Evolutionary conservation across 2,113 vertebrate genomes (phyloP), one percentile per base, ranked within the genome.

Genomic region (Arvicanthis niloticus): DNA sequence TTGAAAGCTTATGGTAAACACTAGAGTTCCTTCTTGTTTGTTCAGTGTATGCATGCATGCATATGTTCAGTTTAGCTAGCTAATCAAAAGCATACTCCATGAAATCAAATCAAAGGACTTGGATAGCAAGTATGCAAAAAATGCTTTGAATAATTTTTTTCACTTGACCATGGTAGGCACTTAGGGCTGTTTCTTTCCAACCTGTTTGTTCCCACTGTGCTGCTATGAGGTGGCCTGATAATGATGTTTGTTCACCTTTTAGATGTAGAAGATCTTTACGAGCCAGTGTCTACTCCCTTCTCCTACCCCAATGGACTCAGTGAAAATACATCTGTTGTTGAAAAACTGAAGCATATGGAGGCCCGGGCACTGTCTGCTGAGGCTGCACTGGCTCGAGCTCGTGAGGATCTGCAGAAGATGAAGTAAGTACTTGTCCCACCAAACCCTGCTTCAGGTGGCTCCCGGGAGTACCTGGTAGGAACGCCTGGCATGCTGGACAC

Each of bases 371-470:
- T 97, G 56, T 97, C 95, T 0, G 98, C 99, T 19, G 99, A 99
- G 97, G 99, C 98, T 88, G 99, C 99, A 0, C 96, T 99, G 96
- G 98, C 98, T 75, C 98, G 98, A 98, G 99, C 99, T 12, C 98
- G 99, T 62, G 99, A 99, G 16, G 99, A 99, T 96, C 98, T 99
- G 62, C 99, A 99, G 40, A 99, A 98, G 98, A 99, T 99, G 98
- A 99, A 98, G 99, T 99, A 90, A 98, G 97, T 91, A 0, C 67
- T 51, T n/a, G 34, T 31, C 65, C 67, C 67, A 0, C 17, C 85
- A 53, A 4, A 26, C 6, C 3, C 45, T 7, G 65, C 19, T 37
- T 21, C 24, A 37, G 65, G 31, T 53, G 77, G 26, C n/a, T 16
- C 45, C 1, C 17, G 22, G 31, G 5, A 11, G 29, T 67, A 48